phyloP scores from a whole-genome alignment of 2,797 vertebrate species.

The Oryzias dopingdopingensis region DNA sequence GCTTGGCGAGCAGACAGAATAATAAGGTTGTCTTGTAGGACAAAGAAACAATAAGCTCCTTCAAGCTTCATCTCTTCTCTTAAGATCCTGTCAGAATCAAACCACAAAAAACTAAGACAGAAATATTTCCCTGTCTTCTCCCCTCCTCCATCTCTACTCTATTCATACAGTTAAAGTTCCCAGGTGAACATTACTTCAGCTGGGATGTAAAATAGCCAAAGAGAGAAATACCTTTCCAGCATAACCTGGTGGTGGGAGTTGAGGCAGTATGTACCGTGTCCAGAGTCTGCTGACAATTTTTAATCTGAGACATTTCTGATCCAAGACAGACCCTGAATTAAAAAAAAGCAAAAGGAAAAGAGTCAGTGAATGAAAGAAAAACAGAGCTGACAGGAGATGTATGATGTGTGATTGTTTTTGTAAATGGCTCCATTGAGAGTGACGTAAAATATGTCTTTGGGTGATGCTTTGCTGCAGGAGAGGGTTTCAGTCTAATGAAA shows the following conservation, averaged over 20 bases:
- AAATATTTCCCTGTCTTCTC: slow-evolving; percentile 30
- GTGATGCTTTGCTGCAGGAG: slow-evolving; percentile 23
- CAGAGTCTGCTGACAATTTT: slow-evolving; percentile 49
- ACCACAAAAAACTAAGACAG: slow-evolving; percentile 40
- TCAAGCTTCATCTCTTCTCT: slow-evolving; percentile 19
- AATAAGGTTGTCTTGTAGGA: slow-evolving; percentile 54
- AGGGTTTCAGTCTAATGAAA: slow-evolving; percentile 48
- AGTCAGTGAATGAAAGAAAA: slow-evolving; percentile 15
- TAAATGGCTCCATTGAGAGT: slow-evolving; percentile 42
- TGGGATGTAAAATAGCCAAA: slow-evolving; percentile 65
- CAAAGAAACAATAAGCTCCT: slow-evolving; percentile 49
- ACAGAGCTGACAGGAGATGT: slow-evolving; percentile 16
- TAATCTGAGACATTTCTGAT: slow-evolving; percentile 61
- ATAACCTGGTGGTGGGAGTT: slow-evolving; percentile 60
- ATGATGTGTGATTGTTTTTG: slow-evolving; percentile 43
- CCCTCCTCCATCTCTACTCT: not conserved
- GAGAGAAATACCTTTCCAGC: slow-evolving; percentile 73
- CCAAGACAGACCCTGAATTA: slow-evolving; percentile 30
- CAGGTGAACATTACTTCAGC: slow-evolving; percentile 68
- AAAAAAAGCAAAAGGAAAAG: slow-evolving; percentile 17
- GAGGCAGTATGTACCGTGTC: slow-evolving; percentile 59
- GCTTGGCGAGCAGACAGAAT: slow-evolving; percentile 46
- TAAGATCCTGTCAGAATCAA: slow-evolving; percentile 40
- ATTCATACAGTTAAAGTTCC: slow-evolving; percentile 68
- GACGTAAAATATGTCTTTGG: slow-evolving; percentile 36